Evolutionary conservation across 2,797 vertebrate genomes (phyloP).

Genomic region (Antennarius maculatus): DNA sequence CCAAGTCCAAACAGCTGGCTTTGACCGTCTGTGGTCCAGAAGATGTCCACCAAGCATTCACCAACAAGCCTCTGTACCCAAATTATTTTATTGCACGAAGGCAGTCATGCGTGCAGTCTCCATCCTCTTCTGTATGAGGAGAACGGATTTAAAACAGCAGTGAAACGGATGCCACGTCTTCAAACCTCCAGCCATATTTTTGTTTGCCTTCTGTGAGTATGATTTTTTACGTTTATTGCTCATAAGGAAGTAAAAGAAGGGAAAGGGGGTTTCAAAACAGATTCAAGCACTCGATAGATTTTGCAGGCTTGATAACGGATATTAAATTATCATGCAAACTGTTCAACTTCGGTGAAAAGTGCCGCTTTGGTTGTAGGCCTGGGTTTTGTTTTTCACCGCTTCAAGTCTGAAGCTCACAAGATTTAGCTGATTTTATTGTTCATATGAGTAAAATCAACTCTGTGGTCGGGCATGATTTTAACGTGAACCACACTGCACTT

Average conservation of each 20-base stretch:
- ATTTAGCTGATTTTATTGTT: slow-evolving; percentile 46
- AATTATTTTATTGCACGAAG: slow-evolving; percentile 77
- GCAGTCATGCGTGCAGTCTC: slow-evolving; percentile 63
- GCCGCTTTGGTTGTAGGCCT: slow-evolving; percentile 10
- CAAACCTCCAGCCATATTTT: slow-evolving; percentile 13
- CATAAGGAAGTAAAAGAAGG: neutral
- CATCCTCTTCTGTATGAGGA: slow-evolving; percentile 23
- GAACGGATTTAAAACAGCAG: slow-evolving; percentile 20
- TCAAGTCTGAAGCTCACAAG: slow-evolving; percentile 43
- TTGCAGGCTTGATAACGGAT: neutral
- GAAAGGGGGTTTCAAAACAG: neutral
- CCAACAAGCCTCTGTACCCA: slow-evolving; percentile 71
- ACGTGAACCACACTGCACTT: slow-evolving; percentile 2
- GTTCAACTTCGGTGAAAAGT: neutral
- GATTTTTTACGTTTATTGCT: slow-evolving; percentile 7
- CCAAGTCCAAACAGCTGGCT: slow-evolving; percentile 82
- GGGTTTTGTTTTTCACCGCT: slow-evolving; percentile 9
- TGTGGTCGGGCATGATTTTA: slow-evolving; percentile 11
- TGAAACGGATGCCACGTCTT: slow-evolving; percentile 28
- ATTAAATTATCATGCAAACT: neutral
- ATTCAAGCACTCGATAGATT: neutral
- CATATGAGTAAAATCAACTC: slow-evolving; percentile 36
- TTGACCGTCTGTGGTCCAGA: slow-evolving; percentile 79
- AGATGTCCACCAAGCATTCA: slow-evolving; percentile 72
- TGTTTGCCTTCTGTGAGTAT: slow-evolving; percentile 54